Evolutionary conservation across 2,113 vertebrate species (phyloP).

Genomic region (Psilopogon haemacephalus): DNA sequence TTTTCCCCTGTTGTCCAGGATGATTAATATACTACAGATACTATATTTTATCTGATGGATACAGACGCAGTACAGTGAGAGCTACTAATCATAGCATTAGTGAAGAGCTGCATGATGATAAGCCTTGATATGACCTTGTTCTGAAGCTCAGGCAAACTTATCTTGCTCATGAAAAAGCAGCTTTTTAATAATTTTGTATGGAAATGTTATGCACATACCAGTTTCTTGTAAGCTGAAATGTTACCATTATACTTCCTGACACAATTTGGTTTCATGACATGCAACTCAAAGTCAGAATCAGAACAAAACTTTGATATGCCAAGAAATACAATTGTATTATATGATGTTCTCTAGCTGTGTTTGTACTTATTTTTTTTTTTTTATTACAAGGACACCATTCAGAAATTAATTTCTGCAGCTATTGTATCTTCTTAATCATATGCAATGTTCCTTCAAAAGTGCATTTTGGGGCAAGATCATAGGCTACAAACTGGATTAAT

Average conservation of each 20-base stretch:
- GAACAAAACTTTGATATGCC: neutral
- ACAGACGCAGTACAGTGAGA: neutral
- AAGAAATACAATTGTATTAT: neutral
- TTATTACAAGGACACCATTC: neutral
- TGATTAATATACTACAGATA: constrained; percentile 28
- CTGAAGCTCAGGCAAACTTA: neutral
- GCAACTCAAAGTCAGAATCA: neutral
- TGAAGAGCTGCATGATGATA: neutral
- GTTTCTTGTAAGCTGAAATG: neutral
- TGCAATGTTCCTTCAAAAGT: neutral
- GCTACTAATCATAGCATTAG: neutral
- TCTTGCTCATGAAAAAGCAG: neutral
- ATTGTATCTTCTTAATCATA: neutral
- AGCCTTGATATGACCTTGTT: neutral
- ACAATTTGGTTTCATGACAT: neutral
- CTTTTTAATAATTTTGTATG: neutral
- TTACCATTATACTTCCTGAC: neutral
- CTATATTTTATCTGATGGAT: constrained; percentile 6
- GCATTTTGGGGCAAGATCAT: neutral
- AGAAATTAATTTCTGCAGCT: neutral
- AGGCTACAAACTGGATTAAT: neutral
- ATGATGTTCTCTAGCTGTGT: neutral
- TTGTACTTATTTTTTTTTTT: neutral
- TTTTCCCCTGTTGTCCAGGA: neutral
- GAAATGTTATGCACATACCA: neutral